Percentiles rank a stretch among this genome's conserved stretches.
phyloP scores from a whole-genome alignment of 2,113 vertebrate species.

The Aptenodytes forsteri region DNA sequence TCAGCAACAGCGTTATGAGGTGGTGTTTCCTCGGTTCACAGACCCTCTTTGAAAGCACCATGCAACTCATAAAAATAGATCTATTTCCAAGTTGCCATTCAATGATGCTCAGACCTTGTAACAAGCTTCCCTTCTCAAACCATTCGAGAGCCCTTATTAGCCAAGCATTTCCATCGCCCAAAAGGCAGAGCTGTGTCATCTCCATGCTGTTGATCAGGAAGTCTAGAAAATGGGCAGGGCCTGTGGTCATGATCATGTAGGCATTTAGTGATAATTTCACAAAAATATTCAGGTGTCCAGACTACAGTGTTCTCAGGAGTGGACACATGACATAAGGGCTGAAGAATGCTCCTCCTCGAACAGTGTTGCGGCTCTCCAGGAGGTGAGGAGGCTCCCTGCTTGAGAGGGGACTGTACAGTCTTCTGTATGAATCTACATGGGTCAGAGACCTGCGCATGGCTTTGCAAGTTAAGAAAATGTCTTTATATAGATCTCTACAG shows the following conservation, averaged over 20 bases:
- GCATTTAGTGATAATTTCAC: neutral
- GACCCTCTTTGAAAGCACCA: neutral
- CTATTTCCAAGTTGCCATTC: neutral
- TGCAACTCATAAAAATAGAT: neutral
- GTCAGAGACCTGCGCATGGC: neutral
- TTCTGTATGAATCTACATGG: accelerated
- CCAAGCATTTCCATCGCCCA: neutral
- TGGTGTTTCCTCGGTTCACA: neutral
- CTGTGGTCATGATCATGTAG: neutral
- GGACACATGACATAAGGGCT: neutral
- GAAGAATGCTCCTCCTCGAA: neutral
- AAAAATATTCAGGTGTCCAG: neutral
- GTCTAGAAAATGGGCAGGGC: neutral
- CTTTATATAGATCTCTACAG: neutral
- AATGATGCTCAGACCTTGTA: neutral
- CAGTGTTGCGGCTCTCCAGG: neutral
- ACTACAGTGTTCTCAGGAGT: neutral
- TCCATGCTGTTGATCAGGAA: neutral
- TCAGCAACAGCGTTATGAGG: neutral
- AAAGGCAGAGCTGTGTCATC: neutral
- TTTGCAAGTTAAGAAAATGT: neutral
- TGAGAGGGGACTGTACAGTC: too few relatives aligned
- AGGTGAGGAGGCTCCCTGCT: neutral
- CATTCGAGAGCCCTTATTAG: neutral
- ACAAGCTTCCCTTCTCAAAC: neutral